These are phyloP conservation scores for Papilio helenus DNA, from an alignment of 1,140 invertebrate species.

Conservation along the genomic window DNA sequence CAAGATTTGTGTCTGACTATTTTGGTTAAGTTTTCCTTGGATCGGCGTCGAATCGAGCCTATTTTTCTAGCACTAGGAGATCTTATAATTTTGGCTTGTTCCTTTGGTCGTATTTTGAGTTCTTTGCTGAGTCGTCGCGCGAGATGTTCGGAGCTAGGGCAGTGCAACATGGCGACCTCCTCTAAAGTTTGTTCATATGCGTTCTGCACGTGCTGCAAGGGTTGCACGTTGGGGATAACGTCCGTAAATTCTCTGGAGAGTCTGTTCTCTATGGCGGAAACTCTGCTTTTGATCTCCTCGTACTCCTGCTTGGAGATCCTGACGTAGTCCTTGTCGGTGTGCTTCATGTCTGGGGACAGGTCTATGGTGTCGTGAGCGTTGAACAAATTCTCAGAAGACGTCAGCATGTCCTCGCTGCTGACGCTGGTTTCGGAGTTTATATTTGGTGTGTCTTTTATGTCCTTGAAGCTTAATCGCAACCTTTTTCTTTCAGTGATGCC, in stretches of 20 bases:
- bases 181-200: constrained; percentile 89
- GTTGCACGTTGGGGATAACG: constrained; percentile 76
- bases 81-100: constrained; percentile 88
- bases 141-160: constrained; percentile 86
- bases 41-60: constrained; percentile 87
- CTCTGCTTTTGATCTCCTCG: constrained; percentile 88
- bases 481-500: constrained; percentile 75
- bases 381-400: constrained; percentile 77
- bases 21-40: constrained; percentile 80
- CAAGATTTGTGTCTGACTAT: constrained; percentile 78
- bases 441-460: constrained; percentile 67
- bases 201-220: constrained; percentile 84
- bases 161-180: constrained; percentile 85
- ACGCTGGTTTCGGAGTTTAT: constrained; percentile 74
- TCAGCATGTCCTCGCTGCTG: constrained; percentile 74
- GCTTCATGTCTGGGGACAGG: constrained; percentile 74
- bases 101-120: constrained; percentile 87
- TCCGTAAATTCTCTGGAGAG: constrained; percentile 87
- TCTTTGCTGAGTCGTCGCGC: constrained; percentile 88
- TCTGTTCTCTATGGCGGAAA: constrained; percentile 87
- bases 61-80: constrained; percentile 92
- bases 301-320: constrained; percentile 88
- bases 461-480: constrained; percentile 73
- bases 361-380: constrained; percentile 74
- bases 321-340: constrained; percentile 84